Conservation (phyloP, 2,888 invertebrate species). For the Agonopterix alstromeriana region DNA sequence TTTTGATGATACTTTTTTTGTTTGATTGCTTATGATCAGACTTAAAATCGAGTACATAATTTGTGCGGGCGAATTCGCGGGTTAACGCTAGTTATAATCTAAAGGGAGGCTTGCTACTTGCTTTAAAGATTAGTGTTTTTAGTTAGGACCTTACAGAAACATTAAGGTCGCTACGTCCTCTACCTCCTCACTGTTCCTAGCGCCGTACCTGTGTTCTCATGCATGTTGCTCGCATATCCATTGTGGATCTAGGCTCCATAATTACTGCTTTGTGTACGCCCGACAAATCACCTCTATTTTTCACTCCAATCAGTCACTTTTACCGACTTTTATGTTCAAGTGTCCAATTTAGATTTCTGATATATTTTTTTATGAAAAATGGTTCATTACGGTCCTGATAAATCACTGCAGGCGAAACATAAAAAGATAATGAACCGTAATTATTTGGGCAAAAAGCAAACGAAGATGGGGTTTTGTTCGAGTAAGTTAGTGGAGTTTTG, state of each 20-base stretch:
- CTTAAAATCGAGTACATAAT: too few relatives aligned
- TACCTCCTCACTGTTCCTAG: neutral
- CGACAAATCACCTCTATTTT: conserved; percentile 26
- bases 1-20: too few relatives aligned
- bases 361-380: neutral
- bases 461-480: conserved; percentile 17
- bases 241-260: conserved; percentile 34
- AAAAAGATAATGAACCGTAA: conserved; percentile 12
- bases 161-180: too few relatives aligned
- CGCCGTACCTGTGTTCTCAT: neutral
- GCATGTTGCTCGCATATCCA: conserved; percentile 1
- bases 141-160: too few relatives aligned
- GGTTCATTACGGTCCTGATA: neutral
- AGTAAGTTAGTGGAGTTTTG: conserved; percentile 76
- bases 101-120: too few relatives aligned
- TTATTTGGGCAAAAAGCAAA: neutral
- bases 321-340: neutral
- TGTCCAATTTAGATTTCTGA: neutral
- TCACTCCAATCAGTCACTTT: conserved; percentile 15
- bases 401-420: conserved; percentile 4
- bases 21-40: too few relatives aligned
- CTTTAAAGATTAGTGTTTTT: too few relatives aligned
- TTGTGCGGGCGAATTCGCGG: too few relatives aligned
- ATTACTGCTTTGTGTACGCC: conserved; percentile 32
- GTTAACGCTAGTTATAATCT: too few relatives aligned